phyloP scores from a whole-genome alignment of 2,888 invertebrate genomes.

The Eucera pruinosa region DNA sequence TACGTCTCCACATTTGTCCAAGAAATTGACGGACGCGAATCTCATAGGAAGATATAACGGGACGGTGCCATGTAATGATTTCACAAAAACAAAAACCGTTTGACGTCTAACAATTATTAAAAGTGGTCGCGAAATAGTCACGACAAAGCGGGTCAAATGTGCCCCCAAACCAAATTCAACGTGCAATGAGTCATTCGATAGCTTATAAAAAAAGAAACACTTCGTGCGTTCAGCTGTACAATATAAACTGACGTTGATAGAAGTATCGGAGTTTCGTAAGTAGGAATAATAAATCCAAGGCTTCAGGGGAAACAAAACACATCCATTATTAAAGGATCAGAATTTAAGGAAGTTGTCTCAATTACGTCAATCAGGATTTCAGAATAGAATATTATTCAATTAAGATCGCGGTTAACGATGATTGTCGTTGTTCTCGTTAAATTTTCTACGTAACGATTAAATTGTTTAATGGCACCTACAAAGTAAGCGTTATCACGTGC shows the following conservation, averaged over 20 bases:
- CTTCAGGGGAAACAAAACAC: too few species aligned
- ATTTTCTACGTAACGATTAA: not conserved
- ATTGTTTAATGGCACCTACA: not conserved
- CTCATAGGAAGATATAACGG: slow-evolving; percentile 16
- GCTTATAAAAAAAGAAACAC: too few species aligned
- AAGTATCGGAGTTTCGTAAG: not conserved
- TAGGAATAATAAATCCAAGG: too few species aligned
- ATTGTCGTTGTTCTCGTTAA: too few species aligned
- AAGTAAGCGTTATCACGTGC: not conserved
- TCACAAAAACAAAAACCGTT: too few species aligned
- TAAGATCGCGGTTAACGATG: not conserved
- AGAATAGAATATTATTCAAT: not conserved
- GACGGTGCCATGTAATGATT: not conserved
- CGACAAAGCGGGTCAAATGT: too few species aligned
- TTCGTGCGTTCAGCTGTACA: too few species aligned
- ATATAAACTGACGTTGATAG: not conserved
- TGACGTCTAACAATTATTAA: not conserved
- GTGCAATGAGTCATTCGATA: too few species aligned
- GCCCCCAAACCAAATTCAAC: too few species aligned
- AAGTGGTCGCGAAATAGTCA: not conserved
- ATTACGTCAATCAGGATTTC: too few species aligned
- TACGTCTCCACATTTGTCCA: slow-evolving; percentile 34
- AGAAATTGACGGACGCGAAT: slow-evolving; percentile 37
- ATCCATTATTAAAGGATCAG: too few species aligned
- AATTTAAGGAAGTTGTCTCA: too few species aligned